phyloP scores from a whole-genome alignment of 1,140 invertebrate genomes.

The Sitophilus oryzae region DNA sequence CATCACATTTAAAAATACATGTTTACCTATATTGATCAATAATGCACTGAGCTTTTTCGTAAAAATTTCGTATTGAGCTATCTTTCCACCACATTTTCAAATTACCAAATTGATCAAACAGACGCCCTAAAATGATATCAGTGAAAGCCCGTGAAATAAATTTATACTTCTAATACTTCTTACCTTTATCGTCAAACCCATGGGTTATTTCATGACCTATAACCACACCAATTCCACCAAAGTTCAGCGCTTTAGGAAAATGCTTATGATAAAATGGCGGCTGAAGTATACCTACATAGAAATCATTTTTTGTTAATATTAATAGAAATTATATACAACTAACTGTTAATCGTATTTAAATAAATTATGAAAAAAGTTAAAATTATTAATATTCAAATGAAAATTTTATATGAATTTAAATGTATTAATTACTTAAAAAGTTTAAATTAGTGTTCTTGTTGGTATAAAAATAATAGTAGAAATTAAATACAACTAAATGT shows the following conservation, averaged over 20 bases:
- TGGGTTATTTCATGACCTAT: slow-evolving; percentile 68
- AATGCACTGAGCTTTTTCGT: slow-evolving; percentile 71
- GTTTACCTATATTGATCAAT: slow-evolving; percentile 53
- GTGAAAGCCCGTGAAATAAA: too few relatives aligned
- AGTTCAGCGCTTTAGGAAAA: slow-evolving; percentile 74
- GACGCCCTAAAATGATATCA: slow-evolving; percentile 40
- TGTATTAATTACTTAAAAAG: too few relatives aligned
- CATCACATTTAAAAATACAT: not conserved
- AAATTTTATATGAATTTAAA: too few relatives aligned
- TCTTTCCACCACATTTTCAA: slow-evolving; percentile 75
- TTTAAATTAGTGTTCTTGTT: too few relatives aligned
- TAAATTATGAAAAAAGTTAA: too few relatives aligned
- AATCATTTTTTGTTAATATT: too few relatives aligned
- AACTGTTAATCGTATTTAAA: too few relatives aligned
- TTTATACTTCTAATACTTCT: too few relatives aligned
- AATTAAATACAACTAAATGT: too few relatives aligned
- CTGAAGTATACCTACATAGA: slow-evolving; percentile 72
- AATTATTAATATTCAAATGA: too few relatives aligned
- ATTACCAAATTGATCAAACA: slow-evolving; percentile 65
- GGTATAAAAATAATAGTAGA: too few relatives aligned
- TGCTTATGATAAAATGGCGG: slow-evolving; percentile 83
- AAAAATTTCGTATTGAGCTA: slow-evolving; percentile 55
- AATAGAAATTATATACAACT: too few relatives aligned
- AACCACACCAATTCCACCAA: slow-evolving; percentile 66
- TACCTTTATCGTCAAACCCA: slow-evolving; percentile 62